These are phyloP conservation scores for Podargus strigoides DNA, from an alignment of 2,797 vertebrate species.

Conservation along the genomic window DNA sequence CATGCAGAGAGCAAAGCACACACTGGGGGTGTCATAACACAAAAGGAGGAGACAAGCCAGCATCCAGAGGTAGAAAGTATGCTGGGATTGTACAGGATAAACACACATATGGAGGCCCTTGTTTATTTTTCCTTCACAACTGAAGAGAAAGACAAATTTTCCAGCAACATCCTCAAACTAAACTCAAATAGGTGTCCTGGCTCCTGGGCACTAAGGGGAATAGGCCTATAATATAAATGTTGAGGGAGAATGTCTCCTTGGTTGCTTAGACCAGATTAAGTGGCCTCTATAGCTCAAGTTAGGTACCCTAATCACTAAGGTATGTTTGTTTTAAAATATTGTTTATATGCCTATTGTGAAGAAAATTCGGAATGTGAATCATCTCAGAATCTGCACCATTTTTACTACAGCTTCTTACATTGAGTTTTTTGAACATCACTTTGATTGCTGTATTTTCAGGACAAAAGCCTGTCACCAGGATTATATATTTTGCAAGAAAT, in stretches of 20 bases:
- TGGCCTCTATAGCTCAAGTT: neutral
- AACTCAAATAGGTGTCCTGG: neutral
- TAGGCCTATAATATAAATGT: neutral
- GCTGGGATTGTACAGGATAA: neutral
- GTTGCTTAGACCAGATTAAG: neutral
- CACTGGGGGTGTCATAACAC: accelerated
- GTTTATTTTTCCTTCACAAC: neutral
- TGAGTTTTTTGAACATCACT: neutral
- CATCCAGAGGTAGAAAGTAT: neutral
- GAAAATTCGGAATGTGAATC: neutral
- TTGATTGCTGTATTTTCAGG: neutral
- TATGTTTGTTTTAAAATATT: neutral
- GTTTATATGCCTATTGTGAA: neutral
- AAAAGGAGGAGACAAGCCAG: neutral
- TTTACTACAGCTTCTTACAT: neutral
- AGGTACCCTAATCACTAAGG: neutral
- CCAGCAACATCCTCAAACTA: neutral
- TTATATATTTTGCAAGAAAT: neutral
- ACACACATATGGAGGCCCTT: neutral
- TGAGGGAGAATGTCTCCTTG: neutral
- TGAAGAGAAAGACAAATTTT: neutral
- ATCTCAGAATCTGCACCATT: neutral
- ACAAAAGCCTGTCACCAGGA: neutral
- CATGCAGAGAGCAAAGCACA: neutral
- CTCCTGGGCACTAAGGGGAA: neutral